Evolutionary conservation across 2,113 vertebrate genomes (phyloP).

Genomic region (Phrynocephalus versicolor): DNA sequence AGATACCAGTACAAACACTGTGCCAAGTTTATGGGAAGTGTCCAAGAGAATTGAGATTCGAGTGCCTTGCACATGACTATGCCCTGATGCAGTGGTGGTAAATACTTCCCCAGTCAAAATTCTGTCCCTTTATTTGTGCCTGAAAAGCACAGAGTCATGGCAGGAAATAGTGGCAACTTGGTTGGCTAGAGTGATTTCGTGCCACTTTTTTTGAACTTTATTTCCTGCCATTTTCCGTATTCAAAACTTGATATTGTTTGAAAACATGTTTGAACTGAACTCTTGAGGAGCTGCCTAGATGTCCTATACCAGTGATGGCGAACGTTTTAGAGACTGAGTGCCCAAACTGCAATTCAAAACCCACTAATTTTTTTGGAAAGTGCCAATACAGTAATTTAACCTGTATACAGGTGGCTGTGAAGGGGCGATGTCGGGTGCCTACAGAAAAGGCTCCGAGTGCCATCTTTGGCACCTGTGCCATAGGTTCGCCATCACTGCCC

Average conservation of each 20-base stretch:
- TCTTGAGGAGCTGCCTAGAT: too few relatives aligned
- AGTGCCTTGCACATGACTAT: not conserved
- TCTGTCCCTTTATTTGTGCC: not conserved
- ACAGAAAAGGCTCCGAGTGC: too few relatives aligned
- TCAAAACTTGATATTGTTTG: not conserved
- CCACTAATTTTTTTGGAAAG: too few relatives aligned
- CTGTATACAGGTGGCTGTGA: too few relatives aligned
- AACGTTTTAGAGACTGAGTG: too few relatives aligned
- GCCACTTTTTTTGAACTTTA: not conserved
- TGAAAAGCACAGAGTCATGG: not conserved
- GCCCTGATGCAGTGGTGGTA: not conserved
- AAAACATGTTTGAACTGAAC: not conserved
- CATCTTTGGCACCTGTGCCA: too few relatives aligned
- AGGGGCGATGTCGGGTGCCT: too few relatives aligned
- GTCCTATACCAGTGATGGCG: too few relatives aligned
- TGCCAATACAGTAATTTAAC: too few relatives aligned
- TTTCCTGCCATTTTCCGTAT: not conserved
- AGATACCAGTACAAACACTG: not conserved
- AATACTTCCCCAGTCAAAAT: not conserved
- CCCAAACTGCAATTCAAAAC: too few relatives aligned
- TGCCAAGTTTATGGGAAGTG: too few relatives aligned
- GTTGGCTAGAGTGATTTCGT: not conserved
- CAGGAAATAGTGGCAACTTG: not conserved
- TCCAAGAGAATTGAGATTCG: not conserved
- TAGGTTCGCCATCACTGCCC: too few relatives aligned